Percentiles rank a stretch among this genome's conserved stretches.
These are phyloP conservation scores for Aramus guarauna DNA, from an alignment of 2,113 vertebrate species.

Conservation along the genomic window DNA sequence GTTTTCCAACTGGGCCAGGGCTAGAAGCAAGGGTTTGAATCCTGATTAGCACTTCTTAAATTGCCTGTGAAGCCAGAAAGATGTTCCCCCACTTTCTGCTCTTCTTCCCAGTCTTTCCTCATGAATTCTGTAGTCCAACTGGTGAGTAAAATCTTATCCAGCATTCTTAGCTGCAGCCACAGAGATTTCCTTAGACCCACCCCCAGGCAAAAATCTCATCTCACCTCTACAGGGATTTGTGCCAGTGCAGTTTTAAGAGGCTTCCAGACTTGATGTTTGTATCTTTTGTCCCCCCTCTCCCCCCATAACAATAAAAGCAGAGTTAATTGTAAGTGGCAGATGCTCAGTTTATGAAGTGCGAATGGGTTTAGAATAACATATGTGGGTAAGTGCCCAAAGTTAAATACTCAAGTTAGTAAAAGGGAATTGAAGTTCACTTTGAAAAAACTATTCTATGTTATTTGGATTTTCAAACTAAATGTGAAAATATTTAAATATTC, in stretches of 20 bases:
- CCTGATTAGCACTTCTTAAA: neutral
- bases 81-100: neutral
- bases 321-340: conserved; percentile 16
- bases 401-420: neutral
- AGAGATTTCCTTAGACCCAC: neutral
- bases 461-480: neutral
- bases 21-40: neutral
- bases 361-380: neutral
- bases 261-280: neutral
- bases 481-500: neutral
- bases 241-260: neutral
- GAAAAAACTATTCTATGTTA: neutral
- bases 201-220: neutral
- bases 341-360: conserved; percentile 25
- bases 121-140: neutral
- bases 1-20: neutral
- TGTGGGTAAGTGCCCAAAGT: neutral
- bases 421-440: neutral
- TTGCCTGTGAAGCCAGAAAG: neutral
- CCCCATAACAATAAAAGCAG: neutral
- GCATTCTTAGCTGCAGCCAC: neutral
- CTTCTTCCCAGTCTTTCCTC: neutral
- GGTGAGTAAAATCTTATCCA: neutral
- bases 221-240: neutral
- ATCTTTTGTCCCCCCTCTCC: neutral